Base-by-base conservation (phyloP, 2,888 invertebrate genomes). In the Dynastes maya region DNA sequence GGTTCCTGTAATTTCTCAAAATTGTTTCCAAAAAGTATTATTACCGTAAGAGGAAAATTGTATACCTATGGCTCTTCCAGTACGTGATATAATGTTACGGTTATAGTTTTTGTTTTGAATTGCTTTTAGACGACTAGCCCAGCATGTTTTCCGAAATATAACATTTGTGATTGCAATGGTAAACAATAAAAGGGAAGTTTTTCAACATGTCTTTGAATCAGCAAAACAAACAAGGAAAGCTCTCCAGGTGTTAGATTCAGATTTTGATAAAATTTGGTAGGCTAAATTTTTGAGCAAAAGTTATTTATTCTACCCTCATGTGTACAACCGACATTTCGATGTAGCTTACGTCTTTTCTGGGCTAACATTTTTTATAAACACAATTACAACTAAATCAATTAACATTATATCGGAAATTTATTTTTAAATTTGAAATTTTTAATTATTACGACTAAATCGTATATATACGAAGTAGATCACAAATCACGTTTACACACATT, bases 1-100 rank as follows among this genome's bases (percentile, higher is more conserved):
- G 58, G 53, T 32, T 70, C 55, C 11, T 58, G 71, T 71, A 32
- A 16, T 71, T 67, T 67, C 32, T 27, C 67, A 45, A 22, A 67
- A 67, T 63, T 29, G 63, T 63, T 63, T 29, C n/a, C 3, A 13
- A 29, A 27, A 32, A 63, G 13, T 63, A 29, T 63, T 63, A 29
- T 63, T 63, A 63, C 32, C 55, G 55, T 6, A 58, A 58, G 16
- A 58, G 6, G 55, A 16, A 16, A 58, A 16, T 16, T 58, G 22
- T 58, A 53, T 51, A n/a, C 32, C 32, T 45, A 45, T 13, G n/a
- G 53, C 16, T 13, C 4, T 53, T 53, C 16, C 53, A 16, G n/a
- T 53, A 13, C 13, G n/a, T 9, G 51, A 51, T 13, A 53, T 53
- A 53, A 58, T 58, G 4, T 58, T 58, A 58, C 22, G 55, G 22